Percentiles rank a stretch among this genome's conserved stretches.
phyloP scores from a whole-genome alignment of 2,113 vertebrate genomes.

The Desmodus rotundus region DNA sequence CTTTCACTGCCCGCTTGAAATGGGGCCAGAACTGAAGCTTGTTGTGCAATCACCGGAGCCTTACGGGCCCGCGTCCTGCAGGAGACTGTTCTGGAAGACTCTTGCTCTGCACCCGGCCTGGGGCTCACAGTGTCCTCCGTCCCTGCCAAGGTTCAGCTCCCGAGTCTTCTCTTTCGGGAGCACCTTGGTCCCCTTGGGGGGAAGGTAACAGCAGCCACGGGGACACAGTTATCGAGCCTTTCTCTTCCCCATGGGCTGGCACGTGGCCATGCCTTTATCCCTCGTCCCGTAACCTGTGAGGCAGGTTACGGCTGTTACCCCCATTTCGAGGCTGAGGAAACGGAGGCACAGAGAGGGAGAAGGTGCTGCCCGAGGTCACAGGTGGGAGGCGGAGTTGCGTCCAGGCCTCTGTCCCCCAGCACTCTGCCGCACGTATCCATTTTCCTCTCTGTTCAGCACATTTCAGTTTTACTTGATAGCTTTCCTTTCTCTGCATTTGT shows the following conservation, averaged over 20 bases:
- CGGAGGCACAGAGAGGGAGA: not conserved
- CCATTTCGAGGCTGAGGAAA: not conserved
- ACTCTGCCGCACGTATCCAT: not conserved
- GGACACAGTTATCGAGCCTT: accelerated
- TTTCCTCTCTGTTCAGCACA: not conserved
- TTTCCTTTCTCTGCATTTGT: not conserved
- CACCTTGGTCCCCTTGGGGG: accelerated
- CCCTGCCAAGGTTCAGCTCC: not conserved
- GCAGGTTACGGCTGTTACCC: not conserved
- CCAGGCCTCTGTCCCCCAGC: not conserved
- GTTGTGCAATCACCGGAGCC: not conserved
- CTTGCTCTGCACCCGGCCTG: not conserved
- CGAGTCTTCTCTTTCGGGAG: not conserved
- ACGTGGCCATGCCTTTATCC: not conserved
- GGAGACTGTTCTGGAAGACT: not conserved
- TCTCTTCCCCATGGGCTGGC: not conserved
- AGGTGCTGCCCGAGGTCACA: not conserved
- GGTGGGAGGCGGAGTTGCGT: not conserved
- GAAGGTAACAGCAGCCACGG: not conserved
- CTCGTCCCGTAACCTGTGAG: not conserved
- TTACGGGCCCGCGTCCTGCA: not conserved
- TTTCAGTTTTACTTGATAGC: not conserved
- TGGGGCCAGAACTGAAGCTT: not conserved
- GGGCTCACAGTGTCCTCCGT: accelerated
- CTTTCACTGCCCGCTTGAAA: conserved; percentile 12